Evolutionary conservation across 2,113 vertebrate genomes (phyloP).

Genomic region (Trochalopteron elliotii): DNA sequence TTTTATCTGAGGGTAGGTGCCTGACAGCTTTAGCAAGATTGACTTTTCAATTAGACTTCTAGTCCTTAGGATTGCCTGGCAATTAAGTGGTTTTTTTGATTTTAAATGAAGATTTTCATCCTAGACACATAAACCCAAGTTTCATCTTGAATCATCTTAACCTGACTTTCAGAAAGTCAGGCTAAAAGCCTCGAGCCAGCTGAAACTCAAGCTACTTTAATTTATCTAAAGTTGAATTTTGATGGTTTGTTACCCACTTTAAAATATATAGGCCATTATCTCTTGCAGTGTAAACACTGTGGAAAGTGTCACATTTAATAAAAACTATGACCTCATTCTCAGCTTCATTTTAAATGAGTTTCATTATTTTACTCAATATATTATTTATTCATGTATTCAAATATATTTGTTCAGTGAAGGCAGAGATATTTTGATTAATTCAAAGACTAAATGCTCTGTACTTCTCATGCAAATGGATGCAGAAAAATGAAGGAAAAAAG

Average conservation of each 20-base stretch:
- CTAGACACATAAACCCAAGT: background rate
- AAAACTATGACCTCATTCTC: slow-evolving; percentile 32
- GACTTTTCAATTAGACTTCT: background rate
- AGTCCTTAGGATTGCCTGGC: background rate
- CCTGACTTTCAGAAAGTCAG: background rate
- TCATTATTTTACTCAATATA: slow-evolving; percentile 47
- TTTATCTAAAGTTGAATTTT: slow-evolving; percentile 6
- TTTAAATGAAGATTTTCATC: slow-evolving; percentile 29
- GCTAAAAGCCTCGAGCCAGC: background rate
- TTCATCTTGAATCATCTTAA: background rate
- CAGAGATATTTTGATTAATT: slow-evolving; percentile 56
- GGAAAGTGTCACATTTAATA: slow-evolving; percentile 54
- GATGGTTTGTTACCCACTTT: slow-evolving; percentile 19
- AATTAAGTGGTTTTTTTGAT: slow-evolving; percentile 1
- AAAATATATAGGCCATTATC: slow-evolving; percentile 38
- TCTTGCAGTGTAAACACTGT: slow-evolving; percentile 29
- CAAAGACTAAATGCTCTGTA: slow-evolving; percentile 37
- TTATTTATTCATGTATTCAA: slow-evolving; percentile 53
- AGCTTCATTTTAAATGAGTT: slow-evolving; percentile 20
- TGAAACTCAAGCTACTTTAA: slow-evolving; percentile 25
- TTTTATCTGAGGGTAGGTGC: background rate
- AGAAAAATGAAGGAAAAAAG: background rate
- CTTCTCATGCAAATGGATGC: slow-evolving; percentile 30
- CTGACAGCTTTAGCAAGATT: background rate
- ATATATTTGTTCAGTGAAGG: slow-evolving; percentile 34